phyloP scores from a whole-genome alignment of 2,113 vertebrate species.

The Amazona vittata region DNA sequence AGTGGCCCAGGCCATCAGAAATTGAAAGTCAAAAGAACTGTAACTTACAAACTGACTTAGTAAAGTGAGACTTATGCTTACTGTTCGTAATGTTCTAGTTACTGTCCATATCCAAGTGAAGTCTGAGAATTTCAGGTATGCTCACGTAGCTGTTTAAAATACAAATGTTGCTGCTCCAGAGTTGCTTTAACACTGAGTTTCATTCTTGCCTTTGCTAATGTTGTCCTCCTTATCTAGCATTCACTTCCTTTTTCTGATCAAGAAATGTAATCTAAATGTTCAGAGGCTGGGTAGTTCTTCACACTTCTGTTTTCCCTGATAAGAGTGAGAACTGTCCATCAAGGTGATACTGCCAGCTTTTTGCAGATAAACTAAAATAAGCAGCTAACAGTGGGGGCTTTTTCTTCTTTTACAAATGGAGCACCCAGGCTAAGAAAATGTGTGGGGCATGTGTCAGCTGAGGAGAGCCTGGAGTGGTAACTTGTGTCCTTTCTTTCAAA shows the following conservation, averaged over 20 bases:
- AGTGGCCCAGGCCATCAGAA: neutral
- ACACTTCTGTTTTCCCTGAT: neutral
- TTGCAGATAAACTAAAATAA: neutral
- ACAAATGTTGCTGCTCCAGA: neutral
- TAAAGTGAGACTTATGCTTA: neutral
- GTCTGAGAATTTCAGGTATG: neutral
- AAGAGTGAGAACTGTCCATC: neutral
- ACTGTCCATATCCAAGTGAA: neutral
- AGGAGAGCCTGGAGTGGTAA: neutral
- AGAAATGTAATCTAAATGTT: neutral
- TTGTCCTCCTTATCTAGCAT: neutral
- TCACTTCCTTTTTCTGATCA: neutral
- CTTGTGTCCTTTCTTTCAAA: slow-evolving; percentile 22
- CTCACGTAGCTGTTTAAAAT: neutral
- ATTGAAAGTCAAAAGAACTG: neutral
- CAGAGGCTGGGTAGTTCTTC: neutral
- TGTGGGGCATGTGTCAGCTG: neutral
- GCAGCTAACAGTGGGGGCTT: neutral
- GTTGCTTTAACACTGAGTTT: neutral
- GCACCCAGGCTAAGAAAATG: neutral
- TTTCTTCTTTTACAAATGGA: neutral
- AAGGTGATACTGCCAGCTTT: neutral
- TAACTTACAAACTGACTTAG: neutral
- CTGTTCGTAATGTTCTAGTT: neutral
- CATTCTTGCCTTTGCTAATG: neutral